Percentiles rank a stretch among this genome's conserved stretches.
Conservation (phyloP, 2,797 vertebrate genomes). For the Diglossa cyanea region DNA sequence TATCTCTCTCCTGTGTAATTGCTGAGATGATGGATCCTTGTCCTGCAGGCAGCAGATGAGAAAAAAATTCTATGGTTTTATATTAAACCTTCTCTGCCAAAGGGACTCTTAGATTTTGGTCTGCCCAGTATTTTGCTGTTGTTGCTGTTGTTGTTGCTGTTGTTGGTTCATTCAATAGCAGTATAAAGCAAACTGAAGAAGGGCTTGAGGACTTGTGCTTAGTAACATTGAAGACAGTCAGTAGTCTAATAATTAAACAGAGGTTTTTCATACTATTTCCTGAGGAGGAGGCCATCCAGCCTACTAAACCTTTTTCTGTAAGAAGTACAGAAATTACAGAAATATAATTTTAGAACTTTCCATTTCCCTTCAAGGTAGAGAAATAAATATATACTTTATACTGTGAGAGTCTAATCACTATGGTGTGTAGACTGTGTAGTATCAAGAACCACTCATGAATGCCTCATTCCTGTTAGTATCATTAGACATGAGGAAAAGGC, state of each 20-base stretch:
- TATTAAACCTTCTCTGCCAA: background rate
- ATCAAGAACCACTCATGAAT: background rate
- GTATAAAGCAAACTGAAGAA: background rate
- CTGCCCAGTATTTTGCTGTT: background rate
- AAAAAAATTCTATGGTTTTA: background rate
- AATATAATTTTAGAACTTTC: background rate
- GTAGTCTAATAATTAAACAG: background rate
- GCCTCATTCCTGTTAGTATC: background rate
- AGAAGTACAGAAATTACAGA: background rate
- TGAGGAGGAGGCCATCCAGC: background rate
- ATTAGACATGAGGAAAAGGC: background rate
- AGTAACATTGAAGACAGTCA: background rate
- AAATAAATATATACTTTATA: background rate
- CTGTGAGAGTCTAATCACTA: background rate
- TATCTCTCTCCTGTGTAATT: background rate
- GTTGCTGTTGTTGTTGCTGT: background rate
- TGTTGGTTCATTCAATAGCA: background rate
- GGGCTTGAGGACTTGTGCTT: background rate
- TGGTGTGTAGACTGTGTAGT: too few relatives aligned
- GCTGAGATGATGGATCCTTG: background rate
- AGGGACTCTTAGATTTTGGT: background rate
- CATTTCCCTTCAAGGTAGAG: background rate
- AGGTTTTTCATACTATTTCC: background rate
- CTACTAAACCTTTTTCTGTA: background rate
- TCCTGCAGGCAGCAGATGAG: background rate